Base-by-base conservation (phyloP, 2,113 vertebrate species). In the Saccopteryx leptura region DNA sequence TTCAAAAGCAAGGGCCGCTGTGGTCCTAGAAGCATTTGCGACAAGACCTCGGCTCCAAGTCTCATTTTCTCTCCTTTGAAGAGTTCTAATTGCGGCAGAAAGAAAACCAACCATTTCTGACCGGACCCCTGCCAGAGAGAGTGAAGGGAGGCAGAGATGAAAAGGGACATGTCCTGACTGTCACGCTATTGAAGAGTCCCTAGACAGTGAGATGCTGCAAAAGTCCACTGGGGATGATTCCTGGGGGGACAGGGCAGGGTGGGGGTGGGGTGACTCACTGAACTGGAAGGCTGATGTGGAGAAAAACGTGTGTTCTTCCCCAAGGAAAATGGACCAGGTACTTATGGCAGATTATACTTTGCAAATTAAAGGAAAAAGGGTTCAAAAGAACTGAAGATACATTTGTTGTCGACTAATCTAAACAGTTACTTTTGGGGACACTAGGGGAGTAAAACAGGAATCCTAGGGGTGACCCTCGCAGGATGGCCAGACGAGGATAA, bases 61-160 rank as follows among this genome's bases (percentile, higher is more conserved):
- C 99, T 99, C 99, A 99, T 99, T 99, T 99, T 99, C 98, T 99
- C 98, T 96, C 99, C 99, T 99, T 99, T 99, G 99, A 99, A 99
- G 99, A 99, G 95, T 98, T 98, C 98, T 99, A 99, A 99, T 99
- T 99, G 99, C 98, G 97, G 54, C 98, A 99, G 98, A 98, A 98
- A 98, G 98, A 98, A 98, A 98, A 99, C 98, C 98, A 98, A 98
- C 98, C 98, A 98, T 98, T 98, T 99, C 98, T 98, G 96, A 98
- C 96, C 97, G 98, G 98, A 98, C 98, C 98, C 98, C 97, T 99
- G 98, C 98, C 98, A 98, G 97, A 98, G 98, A 98, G 98, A 99
- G 99, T 98, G 98, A 98, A 97, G 97, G 96, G 98, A 98, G 98
- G 99, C 84, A 23, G 98, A 99, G 99, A 99, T 99, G 99, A 99